Evolutionary conservation across 2,113 vertebrate species (phyloP), one percentile per base, ranked within the genome.

Genomic region (Dryoscopus gambensis): DNA sequence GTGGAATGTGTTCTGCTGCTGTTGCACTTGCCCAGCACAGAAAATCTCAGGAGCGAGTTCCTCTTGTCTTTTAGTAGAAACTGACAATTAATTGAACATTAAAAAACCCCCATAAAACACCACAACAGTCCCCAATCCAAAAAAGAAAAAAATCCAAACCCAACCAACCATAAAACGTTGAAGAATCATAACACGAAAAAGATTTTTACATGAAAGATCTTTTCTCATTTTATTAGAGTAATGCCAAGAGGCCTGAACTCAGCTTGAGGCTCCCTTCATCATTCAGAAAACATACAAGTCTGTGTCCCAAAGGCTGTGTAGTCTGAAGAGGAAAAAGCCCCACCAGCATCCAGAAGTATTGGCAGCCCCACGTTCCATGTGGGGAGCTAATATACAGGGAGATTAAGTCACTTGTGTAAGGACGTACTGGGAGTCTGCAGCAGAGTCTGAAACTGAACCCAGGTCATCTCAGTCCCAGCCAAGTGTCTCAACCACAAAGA

Each of bases 1-100:
- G 40, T 96, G 97, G 97, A 98, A 98, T 98, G 96, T 96, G 83
- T 95, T 90, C 91, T 88, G 85, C 97, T 95, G 76, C 76, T 74
- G 77, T 70, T 95, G 47, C 77, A 56, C 87, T 92, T 17, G 1
- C 90, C 50, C 83, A 79, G 50, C 47, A 52, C 68, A 92, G 74
- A 94, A 95, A 84, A 87, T 92, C 82, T 81, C 22, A 68, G 74
- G 84, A 96, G 82, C 13, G 46, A 90, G 77, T 92, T 95, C 90
- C 71, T 92, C 62, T 69, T 4, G 10, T 63, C 39, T 74, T 96
- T 93, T 71, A 77, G 52, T 67, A 87, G 44, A 83, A 95, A 91
- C 52, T 82, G 84, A 84, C 53, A 84, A 74, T 84, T 84, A 87
- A 69, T 35, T 69, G 60, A 60, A 57, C 52, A 68, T 56, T 60